Evolutionary conservation across 2,888 invertebrate genomes (phyloP).

Genomic region (Conops quadrifasciatus): DNA sequence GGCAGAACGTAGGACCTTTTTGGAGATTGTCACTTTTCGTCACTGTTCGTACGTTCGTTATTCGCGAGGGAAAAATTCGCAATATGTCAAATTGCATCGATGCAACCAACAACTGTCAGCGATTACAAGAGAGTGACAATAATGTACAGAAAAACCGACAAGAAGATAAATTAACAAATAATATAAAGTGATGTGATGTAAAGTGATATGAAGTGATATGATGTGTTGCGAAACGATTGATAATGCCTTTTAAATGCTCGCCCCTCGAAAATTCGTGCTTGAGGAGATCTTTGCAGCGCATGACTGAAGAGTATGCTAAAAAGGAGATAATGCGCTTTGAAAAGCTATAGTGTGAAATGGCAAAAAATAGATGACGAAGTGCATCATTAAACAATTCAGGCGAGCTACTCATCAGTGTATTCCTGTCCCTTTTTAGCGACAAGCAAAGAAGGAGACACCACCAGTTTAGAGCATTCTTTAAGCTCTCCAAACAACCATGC

Average conservation of each 20-base stretch:
- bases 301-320: background rate
- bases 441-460: background rate
- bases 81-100: slow-evolving; percentile 15
- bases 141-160: background rate
- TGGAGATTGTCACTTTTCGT: too few relatives aligned
- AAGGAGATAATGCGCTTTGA: background rate
- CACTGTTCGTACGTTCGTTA: too few relatives aligned
- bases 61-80: background rate
- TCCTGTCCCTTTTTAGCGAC: background rate
- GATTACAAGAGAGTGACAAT: slow-evolving; percentile 12
- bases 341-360: slow-evolving; percentile 3
- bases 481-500: background rate
- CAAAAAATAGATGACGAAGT: background rate
- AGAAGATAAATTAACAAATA: slow-evolving; percentile 3
- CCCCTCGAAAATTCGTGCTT: background rate
- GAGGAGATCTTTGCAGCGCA: slow-evolving; percentile 29
- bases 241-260: background rate
- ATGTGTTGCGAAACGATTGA: too few relatives aligned
- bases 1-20: too few relatives aligned
- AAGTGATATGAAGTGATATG: background rate
- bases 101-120: slow-evolving; percentile 12
- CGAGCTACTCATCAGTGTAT: slow-evolving; percentile 25
- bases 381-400: slow-evolving; percentile 22
- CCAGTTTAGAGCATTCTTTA: background rate
- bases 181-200: too few relatives aligned